Percentiles rank a stretch among this genome's conserved stretches.
phyloP scores from a whole-genome alignment of 2,888 invertebrate genomes.

The Acronicta psi region DNA sequence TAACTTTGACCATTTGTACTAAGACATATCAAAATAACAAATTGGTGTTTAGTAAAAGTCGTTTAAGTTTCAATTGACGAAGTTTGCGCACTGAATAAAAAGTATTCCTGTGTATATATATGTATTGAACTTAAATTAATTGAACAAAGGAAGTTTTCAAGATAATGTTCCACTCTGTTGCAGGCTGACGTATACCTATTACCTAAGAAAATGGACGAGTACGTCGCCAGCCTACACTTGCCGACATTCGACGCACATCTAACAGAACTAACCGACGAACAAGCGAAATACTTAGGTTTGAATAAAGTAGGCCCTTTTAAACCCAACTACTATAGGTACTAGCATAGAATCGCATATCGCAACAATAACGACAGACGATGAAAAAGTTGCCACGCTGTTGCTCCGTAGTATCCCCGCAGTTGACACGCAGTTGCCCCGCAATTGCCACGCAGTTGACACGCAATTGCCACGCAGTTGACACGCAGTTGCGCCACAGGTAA shows the following conservation, averaged over 20 bases:
- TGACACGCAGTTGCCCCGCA: constrained; percentile 35
- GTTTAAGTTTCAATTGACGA: no score
- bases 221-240: constrained; percentile 98
- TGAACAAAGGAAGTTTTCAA: constrained; percentile 28
- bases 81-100: no score
- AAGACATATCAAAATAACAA: no score
- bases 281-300: constrained; percentile 98
- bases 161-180: constrained; percentile 20
- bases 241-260: constrained; percentile 99
- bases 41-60: no score
- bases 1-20: no score
- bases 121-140: no score
- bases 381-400: constrained; percentile 13
- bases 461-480: constrained; percentile 31
- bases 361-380: constrained; percentile 39
- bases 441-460: constrained; percentile 31
- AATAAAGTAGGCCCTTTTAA: constrained; percentile 99
- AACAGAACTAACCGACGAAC: constrained; percentile 98
- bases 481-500: constrained; percentile 36
- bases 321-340: constrained; percentile 98
- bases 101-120: no score
- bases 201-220: constrained; percentile 99
- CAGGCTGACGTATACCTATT: constrained; percentile 97
- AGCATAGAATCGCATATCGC: constrained; percentile 59
- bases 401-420: constrained; percentile 22